Conservation (phyloP, 2,888 invertebrate species). For the Seladonia tumulorum region DNA sequence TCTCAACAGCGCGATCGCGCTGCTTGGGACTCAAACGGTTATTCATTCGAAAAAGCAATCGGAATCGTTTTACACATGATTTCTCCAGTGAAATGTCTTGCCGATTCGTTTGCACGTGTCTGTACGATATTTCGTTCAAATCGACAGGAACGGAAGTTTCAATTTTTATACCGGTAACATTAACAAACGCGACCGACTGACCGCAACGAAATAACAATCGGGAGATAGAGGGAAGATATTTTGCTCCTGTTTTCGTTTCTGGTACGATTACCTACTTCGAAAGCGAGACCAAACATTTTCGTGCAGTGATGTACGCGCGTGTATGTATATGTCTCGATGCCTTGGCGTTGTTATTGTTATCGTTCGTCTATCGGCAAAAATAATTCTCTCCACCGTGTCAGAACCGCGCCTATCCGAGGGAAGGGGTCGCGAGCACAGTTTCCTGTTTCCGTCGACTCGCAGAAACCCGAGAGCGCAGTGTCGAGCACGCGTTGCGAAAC, state of each 20-base stretch:
- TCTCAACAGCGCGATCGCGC: too few relatives aligned
- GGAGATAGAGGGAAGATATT: not conserved
- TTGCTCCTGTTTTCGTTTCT: not conserved
- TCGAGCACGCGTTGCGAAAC: constrained; percentile 39
- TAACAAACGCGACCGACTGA: not conserved
- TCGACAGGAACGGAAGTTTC: not conserved
- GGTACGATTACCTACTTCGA: not conserved
- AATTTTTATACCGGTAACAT: not conserved
- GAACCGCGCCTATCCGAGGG: not conserved
- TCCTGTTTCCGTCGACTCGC: constrained; percentile 30
- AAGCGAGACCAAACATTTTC: not conserved
- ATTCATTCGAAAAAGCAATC: not conserved
- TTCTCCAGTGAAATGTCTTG: too few relatives aligned
- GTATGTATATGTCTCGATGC: not conserved
- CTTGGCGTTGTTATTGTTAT: not conserved
- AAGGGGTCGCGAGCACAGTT: constrained; percentile 22
- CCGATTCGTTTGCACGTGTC: too few relatives aligned
- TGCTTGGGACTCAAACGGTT: too few relatives aligned
- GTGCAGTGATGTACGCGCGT: not conserved
- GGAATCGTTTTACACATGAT: not conserved
- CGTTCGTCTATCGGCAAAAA: not conserved
- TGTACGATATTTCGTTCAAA: not conserved
- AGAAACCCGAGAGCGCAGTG: constrained; percentile 21
- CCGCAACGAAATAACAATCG: not conserved
- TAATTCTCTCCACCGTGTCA: not conserved